phyloP scores from a whole-genome alignment of 2,888 invertebrate species.

The Xiphydria camelus region DNA sequence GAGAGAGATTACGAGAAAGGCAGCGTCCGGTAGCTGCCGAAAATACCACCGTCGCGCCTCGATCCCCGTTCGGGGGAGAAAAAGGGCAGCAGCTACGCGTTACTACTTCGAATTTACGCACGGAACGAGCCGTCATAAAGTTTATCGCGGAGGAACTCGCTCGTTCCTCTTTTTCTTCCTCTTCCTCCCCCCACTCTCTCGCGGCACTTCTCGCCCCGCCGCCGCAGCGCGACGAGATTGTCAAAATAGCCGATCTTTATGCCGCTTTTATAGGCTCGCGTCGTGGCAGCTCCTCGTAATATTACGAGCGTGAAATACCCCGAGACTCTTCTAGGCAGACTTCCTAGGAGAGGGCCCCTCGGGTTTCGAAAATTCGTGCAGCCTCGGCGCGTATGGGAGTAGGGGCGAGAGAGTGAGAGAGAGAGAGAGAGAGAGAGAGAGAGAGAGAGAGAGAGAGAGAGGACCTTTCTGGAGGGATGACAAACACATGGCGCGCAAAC shows the following conservation, averaged over 20 bases:
- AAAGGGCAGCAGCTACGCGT: no score
- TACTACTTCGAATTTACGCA: constrained; percentile 29
- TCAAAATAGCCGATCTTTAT: constrained; percentile 57
- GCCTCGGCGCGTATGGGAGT: constrained; percentile 5
- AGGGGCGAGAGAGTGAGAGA: not conserved
- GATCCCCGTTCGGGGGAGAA: no score
- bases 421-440: not conserved
- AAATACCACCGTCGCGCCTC: no score
- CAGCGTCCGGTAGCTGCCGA: constrained; percentile 7
- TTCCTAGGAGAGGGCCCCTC: constrained; percentile 16
- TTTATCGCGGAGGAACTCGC: constrained; percentile 43
- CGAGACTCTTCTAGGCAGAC: constrained; percentile 37
- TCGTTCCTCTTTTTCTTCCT: constrained; percentile 2
- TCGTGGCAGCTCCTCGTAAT: constrained; percentile 34
- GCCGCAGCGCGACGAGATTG: constrained; percentile 36
- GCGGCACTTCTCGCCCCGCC: constrained; percentile 9
- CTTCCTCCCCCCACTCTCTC: constrained; percentile 14
- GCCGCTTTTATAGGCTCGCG: constrained; percentile 47
- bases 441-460: not conserved
- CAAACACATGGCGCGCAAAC: constrained; percentile 54
- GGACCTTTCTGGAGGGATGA: constrained; percentile 19
- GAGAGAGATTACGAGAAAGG: constrained; percentile 7
- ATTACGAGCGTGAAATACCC: constrained; percentile 47
- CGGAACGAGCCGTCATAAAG: constrained; percentile 44
- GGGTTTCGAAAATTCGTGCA: constrained; percentile 20